A percentile compares a stretch with the other conserved stretches of the same genome.
Conservation (phyloP, 1,140 invertebrate genomes). For the Anastrepha ludens region DNA sequence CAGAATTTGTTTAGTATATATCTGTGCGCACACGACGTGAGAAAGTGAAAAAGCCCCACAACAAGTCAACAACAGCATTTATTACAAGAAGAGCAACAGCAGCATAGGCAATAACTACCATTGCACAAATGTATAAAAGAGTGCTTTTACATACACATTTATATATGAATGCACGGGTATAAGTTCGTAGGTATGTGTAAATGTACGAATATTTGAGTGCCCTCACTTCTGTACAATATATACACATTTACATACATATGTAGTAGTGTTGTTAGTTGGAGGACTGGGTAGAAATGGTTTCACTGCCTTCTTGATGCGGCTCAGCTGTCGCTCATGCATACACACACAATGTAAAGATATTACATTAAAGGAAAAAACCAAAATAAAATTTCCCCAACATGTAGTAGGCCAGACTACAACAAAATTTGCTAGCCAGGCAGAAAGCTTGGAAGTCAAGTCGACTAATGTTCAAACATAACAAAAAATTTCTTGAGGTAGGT, state of each 20-base stretch:
- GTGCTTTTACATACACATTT: background rate
- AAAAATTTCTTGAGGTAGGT: slow-evolving; percentile 74
- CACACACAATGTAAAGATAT: background rate
- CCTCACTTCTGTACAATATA: background rate
- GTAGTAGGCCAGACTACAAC: background rate
- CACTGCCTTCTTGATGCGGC: background rate
- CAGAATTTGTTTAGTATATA: background rate
- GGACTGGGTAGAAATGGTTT: background rate
- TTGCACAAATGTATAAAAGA: background rate
- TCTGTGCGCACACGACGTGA: background rate
- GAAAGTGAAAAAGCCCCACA: slow-evolving; percentile 27
- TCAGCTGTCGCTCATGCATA: background rate
- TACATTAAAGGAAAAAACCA: background rate
- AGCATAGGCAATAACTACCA: background rate
- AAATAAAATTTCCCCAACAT: background rate
- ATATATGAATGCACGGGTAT: background rate
- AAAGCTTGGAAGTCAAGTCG: slow-evolving; percentile 58
- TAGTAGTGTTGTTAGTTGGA: background rate
- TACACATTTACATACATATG: slow-evolving; percentile 24
- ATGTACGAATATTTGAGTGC: too few species aligned
- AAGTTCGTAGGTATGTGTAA: too few species aligned
- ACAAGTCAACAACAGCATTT: background rate
- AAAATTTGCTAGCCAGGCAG: background rate
- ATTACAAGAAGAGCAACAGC: background rate
- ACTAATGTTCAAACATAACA: slow-evolving; percentile 62